These are phyloP conservation scores for Zeugodacus cucurbitae DNA, from an alignment of 1,140 invertebrate genomes.

Conservation along the genomic window DNA sequence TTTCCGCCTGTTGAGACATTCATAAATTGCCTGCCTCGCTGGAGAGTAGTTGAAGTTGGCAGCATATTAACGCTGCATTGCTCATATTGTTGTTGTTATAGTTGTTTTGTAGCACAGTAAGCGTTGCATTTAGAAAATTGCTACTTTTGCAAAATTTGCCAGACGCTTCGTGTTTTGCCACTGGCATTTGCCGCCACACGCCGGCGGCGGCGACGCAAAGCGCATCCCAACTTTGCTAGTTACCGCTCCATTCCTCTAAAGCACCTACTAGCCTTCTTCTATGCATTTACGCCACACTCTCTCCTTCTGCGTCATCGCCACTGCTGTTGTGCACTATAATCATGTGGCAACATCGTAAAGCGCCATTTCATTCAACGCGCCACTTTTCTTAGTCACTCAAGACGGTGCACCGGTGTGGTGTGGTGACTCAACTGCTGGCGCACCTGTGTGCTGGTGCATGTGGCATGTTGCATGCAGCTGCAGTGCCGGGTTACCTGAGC, in stretches of 20 bases:
- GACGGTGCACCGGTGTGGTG: too few relatives aligned
- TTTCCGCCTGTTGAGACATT: slow-evolving; percentile 28
- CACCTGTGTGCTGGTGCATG: not conserved
- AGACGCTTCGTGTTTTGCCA: slow-evolving; percentile 14
- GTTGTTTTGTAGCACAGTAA: not conserved
- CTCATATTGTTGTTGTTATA: not conserved
- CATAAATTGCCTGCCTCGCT: slow-evolving; percentile 18
- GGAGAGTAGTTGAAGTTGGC: too few relatives aligned
- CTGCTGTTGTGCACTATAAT: slow-evolving; percentile 5
- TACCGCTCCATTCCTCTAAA: not conserved
- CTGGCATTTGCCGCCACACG: not conserved
- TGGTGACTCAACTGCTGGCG: not conserved
- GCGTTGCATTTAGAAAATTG: slow-evolving; percentile 28
- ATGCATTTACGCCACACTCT: not conserved
- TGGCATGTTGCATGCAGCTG: not conserved
- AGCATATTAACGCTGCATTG: not conserved
- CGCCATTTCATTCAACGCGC: not conserved
- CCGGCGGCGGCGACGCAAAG: too few relatives aligned
- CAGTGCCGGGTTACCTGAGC: not conserved
- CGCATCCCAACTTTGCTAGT: not conserved
- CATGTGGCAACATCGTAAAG: not conserved
- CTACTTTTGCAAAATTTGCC: slow-evolving; percentile 15
- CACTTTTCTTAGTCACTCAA: not conserved
- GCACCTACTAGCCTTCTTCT: not conserved
- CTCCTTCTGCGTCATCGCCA: not conserved